Evolutionary conservation across 2,888 invertebrate genomes (phyloP).

Genomic region (Anoncus sp.): DNA sequence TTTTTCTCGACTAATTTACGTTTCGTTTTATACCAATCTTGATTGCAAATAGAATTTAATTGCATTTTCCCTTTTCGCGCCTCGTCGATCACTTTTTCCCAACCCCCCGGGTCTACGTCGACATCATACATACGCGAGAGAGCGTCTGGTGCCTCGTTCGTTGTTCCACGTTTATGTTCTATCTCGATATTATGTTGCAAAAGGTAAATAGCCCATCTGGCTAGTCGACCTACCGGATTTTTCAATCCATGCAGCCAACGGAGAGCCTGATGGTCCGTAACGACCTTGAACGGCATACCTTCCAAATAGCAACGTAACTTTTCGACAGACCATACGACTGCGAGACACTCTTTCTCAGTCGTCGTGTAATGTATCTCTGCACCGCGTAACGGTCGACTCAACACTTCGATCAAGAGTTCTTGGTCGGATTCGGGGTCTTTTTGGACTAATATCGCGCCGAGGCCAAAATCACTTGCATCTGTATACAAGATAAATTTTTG

Average conservation of each 20-base stretch:
- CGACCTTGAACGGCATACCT: conserved; percentile 38
- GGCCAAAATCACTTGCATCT: conserved; percentile 57
- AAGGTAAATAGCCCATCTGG: neutral
- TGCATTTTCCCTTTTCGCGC: conserved; percentile 8
- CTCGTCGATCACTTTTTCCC: conserved; percentile 47
- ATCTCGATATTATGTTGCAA: neutral
- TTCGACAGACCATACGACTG: conserved; percentile 5
- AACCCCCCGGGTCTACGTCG: conserved; percentile 49
- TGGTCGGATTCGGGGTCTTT: conserved; percentile 17
- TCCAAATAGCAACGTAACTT: conserved; percentile 43
- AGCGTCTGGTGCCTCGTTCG: conserved; percentile 51
- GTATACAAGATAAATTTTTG: conserved; percentile 53
- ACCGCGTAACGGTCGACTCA: conserved; percentile 24
- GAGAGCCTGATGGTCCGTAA: conserved; percentile 52
- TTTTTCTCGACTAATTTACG: conserved; percentile 34
- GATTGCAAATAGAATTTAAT: conserved; percentile 17
- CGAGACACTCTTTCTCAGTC: conserved; percentile 8
- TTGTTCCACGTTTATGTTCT: conserved; percentile 13
- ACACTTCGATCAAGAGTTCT: conserved; percentile 32
- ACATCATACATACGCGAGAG: conserved; percentile 50
- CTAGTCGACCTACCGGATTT: conserved; percentile 29
- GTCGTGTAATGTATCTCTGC: conserved; percentile 7
- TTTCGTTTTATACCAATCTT: conserved; percentile 55
- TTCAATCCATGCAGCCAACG: conserved; percentile 28
- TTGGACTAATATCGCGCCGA: conserved; percentile 54